Evolutionary conservation across 2,113 vertebrate genomes (phyloP).

Genomic region (Chlamydotis undulata): DNA sequence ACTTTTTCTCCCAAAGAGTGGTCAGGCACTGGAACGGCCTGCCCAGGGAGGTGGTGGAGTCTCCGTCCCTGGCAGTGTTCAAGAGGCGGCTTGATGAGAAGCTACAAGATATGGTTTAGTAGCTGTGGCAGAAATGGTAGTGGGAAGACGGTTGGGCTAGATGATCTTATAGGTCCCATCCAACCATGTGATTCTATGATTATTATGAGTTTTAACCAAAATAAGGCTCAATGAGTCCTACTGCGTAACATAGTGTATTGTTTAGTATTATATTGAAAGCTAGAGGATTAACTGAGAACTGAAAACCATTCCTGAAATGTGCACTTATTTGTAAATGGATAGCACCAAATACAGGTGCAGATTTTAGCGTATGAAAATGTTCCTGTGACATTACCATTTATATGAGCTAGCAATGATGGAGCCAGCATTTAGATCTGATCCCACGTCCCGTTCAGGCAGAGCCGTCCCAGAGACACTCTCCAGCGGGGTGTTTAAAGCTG

Average conservation of each 20-base stretch:
- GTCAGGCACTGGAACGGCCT: no score
- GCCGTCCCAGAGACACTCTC: neutral
- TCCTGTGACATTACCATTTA: neutral
- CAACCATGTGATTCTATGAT: no score
- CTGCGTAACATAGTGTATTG: neutral
- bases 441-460: accelerated
- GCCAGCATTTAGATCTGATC: neutral
- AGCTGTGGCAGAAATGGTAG: no score
- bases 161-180: no score
- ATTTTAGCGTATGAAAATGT: neutral
- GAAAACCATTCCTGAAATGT: neutral
- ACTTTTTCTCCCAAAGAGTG: no score
- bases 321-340: neutral
- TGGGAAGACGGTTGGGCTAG: no score
- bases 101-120: no score
- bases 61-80: no score
- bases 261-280: neutral
- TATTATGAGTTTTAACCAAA: neutral
- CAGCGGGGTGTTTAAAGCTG: neutral
- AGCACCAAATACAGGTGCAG: neutral
- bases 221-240: neutral
- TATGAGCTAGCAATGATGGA: neutral
- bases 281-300: neutral
- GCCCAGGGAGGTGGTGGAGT: no score
- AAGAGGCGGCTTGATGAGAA: no score